A percentile compares a stretch with the other conserved stretches of the same genome.
Evolutionary conservation across 2,888 invertebrate genomes (phyloP).

Genomic region (Parasteatoda lunata): DNA sequence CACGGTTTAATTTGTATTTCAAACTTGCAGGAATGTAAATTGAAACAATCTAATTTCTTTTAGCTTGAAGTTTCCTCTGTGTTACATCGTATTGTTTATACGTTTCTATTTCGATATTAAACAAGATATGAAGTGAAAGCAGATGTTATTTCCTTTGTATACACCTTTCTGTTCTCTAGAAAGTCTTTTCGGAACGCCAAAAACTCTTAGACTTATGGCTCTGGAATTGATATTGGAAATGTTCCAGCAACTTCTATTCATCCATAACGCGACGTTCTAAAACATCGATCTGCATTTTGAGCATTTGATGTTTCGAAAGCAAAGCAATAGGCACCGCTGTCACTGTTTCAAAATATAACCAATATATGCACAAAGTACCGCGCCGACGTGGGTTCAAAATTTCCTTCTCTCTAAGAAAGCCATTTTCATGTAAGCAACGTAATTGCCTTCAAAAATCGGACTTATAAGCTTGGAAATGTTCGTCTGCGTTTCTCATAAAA

Average conservation of each 20-base stretch:
- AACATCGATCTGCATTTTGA: slow-evolving; percentile 22
- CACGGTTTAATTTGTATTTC: no score
- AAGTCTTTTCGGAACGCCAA: slow-evolving; percentile 1
- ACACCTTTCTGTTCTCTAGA: neutral
- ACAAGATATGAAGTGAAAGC: no score
- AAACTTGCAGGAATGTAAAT: no score
- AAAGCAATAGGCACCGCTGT: slow-evolving; percentile 9
- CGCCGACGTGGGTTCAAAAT: slow-evolving; percentile 38
- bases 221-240: slow-evolving; percentile 35
- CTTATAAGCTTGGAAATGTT: slow-evolving; percentile 12
- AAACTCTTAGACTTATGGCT: neutral
- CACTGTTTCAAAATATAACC: slow-evolving; percentile 20
- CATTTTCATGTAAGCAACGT: slow-evolving; percentile 52
- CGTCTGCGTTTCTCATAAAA: slow-evolving; percentile 58
- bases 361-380: slow-evolving; percentile 52
- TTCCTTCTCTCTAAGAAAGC: slow-evolving; percentile 25
- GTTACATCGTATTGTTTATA: no score
- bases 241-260: slow-evolving; percentile 44
- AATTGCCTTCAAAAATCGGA: slow-evolving; percentile 41
- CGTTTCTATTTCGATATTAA: no score
- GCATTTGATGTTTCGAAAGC: slow-evolving; percentile 25
- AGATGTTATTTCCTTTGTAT: neutral
- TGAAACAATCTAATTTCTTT: no score
- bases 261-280: neutral
- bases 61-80: no score